Base-by-base conservation (phyloP, 2,113 vertebrate genomes). In the Nibea albiflora region DNA sequence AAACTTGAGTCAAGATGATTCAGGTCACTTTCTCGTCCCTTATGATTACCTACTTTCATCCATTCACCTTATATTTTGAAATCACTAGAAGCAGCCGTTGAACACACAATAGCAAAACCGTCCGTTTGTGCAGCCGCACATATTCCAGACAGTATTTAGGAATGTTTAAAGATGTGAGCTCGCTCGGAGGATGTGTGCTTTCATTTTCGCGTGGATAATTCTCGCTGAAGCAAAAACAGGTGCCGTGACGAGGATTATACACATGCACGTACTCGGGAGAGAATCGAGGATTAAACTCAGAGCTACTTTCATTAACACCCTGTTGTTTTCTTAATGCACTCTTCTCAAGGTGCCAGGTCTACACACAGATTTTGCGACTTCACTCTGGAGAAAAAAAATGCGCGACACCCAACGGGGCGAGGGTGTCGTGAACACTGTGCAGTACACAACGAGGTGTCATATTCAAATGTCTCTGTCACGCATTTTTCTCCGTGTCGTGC, bases 1-100 rank as follows among this genome's bases (percentile, higher is more conserved):
- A 78, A 78, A 76, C 12, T 39, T 19, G 52, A 66, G 58, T 52
- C 17, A 35, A 76, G 50, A 84, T 35, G 16, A 74, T 76, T 79
- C 20, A 61, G 77, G 46, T 84, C 80, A 52, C 61, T 49, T 76
- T 68, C 28, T 69, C 2, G 0, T 62, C 50, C 50, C 22, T 10
- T 20, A 8, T 62, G 22, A 67, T 77, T 60, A 31, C 58, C 44
- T 62, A 22, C n/a, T 77, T 73, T 52, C 28, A 49, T 60, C 20
- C 46, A 73, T n/a, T 64, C 28, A 50, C 12, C 16, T 73, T 16
- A 39, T 8, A 72, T 80, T 80, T 69, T 68, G 2, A 78, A 82
- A 62, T 72, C n/a, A 22, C 3, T 17, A 19, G 19, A 49, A 20
- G 73, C 14, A 9, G 12, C 17, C 56, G 39, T 65, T 4, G 20